Evolutionary conservation across 2,888 invertebrate genomes (phyloP).

Genomic region (Alviniconcha strummeri): DNA sequence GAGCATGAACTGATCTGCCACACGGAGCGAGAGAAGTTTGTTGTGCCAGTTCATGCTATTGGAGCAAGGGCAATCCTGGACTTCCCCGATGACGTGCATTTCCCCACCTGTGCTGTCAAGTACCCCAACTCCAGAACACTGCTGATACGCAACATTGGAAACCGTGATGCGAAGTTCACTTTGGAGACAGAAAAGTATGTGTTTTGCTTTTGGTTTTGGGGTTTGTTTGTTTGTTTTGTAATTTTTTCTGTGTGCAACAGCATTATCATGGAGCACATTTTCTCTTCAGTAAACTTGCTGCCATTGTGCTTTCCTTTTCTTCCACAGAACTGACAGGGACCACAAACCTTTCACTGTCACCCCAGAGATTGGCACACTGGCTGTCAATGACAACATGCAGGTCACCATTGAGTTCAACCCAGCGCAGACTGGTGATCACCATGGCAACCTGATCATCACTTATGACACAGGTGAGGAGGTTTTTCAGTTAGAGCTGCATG

Average conservation of each 20-base stretch:
- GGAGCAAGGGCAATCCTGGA: conserved; percentile 78
- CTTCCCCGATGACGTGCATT: conserved; percentile 78
- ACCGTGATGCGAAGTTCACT: conserved; percentile 75
- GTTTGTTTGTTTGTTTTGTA: not conserved
- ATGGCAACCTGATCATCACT: conserved; percentile 62
- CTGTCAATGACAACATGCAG: conserved; percentile 71
- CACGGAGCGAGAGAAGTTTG: conserved; percentile 73
- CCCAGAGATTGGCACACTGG: conserved; percentile 68
- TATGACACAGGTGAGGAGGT: conserved; percentile 69
- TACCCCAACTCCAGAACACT: conserved; percentile 75
- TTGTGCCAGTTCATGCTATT: conserved; percentile 75
- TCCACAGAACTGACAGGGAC: conserved; percentile 25
- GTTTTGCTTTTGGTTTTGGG: not conserved
- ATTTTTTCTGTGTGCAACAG: not conserved
- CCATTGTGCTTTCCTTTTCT: not conserved
- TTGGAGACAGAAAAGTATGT: conserved; percentile 74
- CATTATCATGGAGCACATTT: not conserved
- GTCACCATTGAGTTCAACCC: conserved; percentile 71
- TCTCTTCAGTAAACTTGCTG: not conserved
- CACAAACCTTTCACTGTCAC: conserved; percentile 72
- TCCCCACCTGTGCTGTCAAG: conserved; percentile 77
- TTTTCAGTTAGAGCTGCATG: too few relatives aligned
- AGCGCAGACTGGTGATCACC: conserved; percentile 65
- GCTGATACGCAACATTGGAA: conserved; percentile 78
- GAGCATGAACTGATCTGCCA: conserved; percentile 72